Base-by-base conservation (phyloP, 2,797 vertebrate species). In the Lacerta bilineata region DNA sequence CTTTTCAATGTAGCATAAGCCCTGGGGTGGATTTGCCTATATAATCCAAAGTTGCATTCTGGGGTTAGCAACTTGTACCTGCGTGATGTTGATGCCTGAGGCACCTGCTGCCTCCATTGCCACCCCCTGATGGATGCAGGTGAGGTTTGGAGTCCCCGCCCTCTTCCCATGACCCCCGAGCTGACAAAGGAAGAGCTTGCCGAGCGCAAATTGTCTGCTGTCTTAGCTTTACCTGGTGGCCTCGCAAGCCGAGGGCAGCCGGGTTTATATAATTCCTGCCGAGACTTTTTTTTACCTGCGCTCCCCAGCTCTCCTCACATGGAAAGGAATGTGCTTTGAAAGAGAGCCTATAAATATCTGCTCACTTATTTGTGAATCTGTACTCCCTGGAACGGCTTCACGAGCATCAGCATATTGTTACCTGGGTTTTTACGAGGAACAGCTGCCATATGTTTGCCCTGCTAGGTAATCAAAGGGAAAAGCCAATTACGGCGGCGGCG, bases 321-420 rank as follows among this genome's bases (percentile, higher is more conserved):
- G 61, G 29, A 76, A 59, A 13, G 9, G 36, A 90, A 81, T 39
- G 86, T 87, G 83, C 50, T 77, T 90, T 80, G 8, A 23, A 68
- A n/a, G 85, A 43, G 50, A 6, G 78, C n/a, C 89, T 90, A 85
- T 90, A 87, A 87, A 90, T 90, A 90, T 69, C 69, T 69, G 36
- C 41, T 77, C 17, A 68, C 72, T 76, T 75, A 68, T 87, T 46
- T 87, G 46, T 55, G 84, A 80, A 80, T 59, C 5, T 81, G 74
- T 20, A 20, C 75, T 90, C 83, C 27, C 69, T 85, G 82, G 69
- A 85, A 76, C 33, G 46, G 71, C 64, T 76, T 77, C 43, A 59
- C 27, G 27, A 29, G 36, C 25, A 20, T 9, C 55, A 43, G 71
- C 83, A 72, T 81, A 76, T 87, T 75, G 71, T 71, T 87, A 61